Conservation (phyloP, 1,140 invertebrate genomes). For the Tetramorium alpestre region DNA sequence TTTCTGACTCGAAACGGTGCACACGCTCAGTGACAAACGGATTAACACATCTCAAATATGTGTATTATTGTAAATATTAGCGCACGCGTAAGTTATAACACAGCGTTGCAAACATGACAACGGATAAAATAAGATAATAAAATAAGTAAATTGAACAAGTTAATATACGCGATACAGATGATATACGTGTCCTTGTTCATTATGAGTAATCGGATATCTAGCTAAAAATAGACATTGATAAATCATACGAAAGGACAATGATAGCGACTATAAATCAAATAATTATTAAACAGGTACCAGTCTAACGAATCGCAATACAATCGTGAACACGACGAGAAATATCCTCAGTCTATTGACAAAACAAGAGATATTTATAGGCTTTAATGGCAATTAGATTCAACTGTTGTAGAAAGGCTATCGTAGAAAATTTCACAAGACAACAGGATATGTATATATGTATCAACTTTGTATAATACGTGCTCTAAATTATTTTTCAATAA, state of each 20-base stretch:
- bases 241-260: slow-evolving; percentile 27
- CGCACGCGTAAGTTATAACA: neutral
- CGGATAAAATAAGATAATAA: slow-evolving; percentile 14
- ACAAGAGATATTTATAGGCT: slow-evolving; percentile 14
- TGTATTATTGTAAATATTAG: neutral
- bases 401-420: neutral
- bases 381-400: neutral
- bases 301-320: neutral
- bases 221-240: slow-evolving; percentile 28
- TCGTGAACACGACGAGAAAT: slow-evolving; percentile 32
- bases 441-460: neutral
- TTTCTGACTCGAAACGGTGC: neutral
- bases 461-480: neutral
- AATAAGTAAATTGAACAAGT: slow-evolving; percentile 15
- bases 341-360: neutral
- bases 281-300: neutral
- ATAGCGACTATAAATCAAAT: neutral
- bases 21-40: neutral
- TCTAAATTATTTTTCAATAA: neutral
- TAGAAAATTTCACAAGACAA: neutral
- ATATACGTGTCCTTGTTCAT: slow-evolving; percentile 15
- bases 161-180: neutral
- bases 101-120: neutral
- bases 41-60: slow-evolving; percentile 1
- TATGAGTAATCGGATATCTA: slow-evolving; percentile 20